Evolutionary conservation across 2,113 vertebrate species (phyloP).

Genomic region (Ciconia boyciana): DNA sequence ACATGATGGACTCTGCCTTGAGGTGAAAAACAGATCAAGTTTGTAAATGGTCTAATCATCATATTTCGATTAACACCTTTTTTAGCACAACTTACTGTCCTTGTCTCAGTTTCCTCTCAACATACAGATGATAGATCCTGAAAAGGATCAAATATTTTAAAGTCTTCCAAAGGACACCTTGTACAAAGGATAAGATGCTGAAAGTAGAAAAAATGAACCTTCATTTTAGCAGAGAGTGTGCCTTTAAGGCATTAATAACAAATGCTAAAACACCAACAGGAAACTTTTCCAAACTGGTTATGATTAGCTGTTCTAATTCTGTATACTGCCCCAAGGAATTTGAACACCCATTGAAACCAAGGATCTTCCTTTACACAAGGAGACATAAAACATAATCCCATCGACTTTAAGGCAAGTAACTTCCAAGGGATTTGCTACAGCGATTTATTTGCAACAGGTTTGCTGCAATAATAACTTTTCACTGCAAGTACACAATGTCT

Average conservation of each 20-base stretch:
- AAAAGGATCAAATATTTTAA: background rate
- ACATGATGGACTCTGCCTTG: background rate
- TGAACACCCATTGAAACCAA: background rate
- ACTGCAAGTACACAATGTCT: slow-evolving; percentile 22
- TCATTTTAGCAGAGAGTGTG: background rate
- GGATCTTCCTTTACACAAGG: slow-evolving; percentile 2
- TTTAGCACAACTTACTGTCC: background rate
- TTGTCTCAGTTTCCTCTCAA: background rate
- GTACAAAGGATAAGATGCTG: background rate
- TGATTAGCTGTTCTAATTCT: slow-evolving; percentile 13
- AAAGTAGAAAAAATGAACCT: background rate
- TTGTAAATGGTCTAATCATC: background rate
- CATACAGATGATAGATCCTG: background rate
- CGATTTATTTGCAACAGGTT: slow-evolving; percentile 35
- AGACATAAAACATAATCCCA: slow-evolving; percentile 20
- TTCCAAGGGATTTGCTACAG: slow-evolving; percentile 32
- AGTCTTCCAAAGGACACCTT: background rate
- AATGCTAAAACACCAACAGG: background rate
- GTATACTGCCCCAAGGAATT: background rate
- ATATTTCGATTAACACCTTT: background rate
- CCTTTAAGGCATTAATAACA: slow-evolving; percentile 3
- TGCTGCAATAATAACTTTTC: slow-evolving; percentile 41
- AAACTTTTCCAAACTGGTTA: background rate
- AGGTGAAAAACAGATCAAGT: background rate
- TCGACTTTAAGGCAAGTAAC: background rate